Percentiles rank a stretch among this genome's conserved stretches.
These are phyloP conservation scores for Geococcyx californianus DNA, from an alignment of 2,113 vertebrate species.

Conservation along the genomic window DNA sequence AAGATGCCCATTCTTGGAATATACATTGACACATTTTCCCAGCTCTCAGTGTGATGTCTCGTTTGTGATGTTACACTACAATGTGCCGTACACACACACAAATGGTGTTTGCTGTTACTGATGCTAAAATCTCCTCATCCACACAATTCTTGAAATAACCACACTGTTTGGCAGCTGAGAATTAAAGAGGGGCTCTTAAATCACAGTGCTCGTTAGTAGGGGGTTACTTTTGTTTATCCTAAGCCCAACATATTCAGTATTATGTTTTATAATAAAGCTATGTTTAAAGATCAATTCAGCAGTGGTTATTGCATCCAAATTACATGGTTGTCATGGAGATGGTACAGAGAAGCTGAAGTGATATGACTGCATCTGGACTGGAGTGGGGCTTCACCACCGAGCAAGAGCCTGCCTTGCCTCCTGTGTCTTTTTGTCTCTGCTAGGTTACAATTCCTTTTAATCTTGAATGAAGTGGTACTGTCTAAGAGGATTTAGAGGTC, in stretches of 20 bases:
- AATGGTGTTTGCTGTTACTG: neutral
- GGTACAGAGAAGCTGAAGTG: constrained; percentile 86
- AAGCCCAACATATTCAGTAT: neutral
- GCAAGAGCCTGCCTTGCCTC: constrained; percentile 36
- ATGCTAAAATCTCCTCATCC: neutral
- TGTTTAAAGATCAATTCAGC: constrained; percentile 80
- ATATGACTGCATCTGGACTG: constrained; percentile 73
- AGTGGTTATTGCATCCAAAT: constrained; percentile 88
- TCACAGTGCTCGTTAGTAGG: neutral
- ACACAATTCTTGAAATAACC: neutral
- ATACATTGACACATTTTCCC: constrained; percentile 8
- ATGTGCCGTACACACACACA: neutral
- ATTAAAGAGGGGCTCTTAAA: constrained; percentile 11
- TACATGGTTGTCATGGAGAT: constrained; percentile 99
- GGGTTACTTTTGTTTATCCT: neutral
- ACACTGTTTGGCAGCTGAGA: neutral
- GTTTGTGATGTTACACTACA: neutral
- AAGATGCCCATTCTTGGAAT: neutral
- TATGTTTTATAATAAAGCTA: constrained; percentile 78
- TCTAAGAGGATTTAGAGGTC: constrained; percentile 48
- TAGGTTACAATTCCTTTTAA: constrained; percentile 29
- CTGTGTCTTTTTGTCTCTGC: constrained; percentile 58
- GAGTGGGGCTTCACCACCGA: constrained; percentile 37
- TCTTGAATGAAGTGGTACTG: neutral
- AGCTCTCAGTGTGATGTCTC: neutral